Evolutionary conservation across 2,888 invertebrate genomes (phyloP).

Genomic region (Terebella lapidaria): DNA sequence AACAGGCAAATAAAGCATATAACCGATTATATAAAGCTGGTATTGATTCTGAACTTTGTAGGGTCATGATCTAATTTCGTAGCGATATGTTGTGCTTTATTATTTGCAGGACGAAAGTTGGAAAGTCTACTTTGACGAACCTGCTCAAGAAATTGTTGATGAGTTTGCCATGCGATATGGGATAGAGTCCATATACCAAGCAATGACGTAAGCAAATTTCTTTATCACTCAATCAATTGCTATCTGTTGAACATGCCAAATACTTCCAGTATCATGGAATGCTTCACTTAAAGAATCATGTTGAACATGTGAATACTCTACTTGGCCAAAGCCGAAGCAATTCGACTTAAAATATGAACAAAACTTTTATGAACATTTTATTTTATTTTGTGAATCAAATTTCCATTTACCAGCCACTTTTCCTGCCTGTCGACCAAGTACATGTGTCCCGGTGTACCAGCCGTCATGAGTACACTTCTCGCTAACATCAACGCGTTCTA

Average conservation of each 20-base stretch:
- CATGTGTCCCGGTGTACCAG: slow-evolving; percentile 95
- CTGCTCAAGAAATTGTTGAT: slow-evolving; percentile 96
- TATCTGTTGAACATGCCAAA: too few species aligned
- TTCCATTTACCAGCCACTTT: slow-evolving; percentile 73
- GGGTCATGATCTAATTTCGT: too few species aligned
- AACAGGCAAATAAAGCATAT: too few species aligned
- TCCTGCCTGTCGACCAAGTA: slow-evolving; percentile 99
- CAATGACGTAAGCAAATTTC: slow-evolving; percentile 78
- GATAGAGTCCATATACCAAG: slow-evolving; percentile 98
- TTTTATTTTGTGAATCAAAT: too few species aligned
- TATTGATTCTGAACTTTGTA: too few species aligned
- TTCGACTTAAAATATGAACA: too few species aligned
- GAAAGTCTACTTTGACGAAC: slow-evolving; percentile 98
- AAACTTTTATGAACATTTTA: too few species aligned
- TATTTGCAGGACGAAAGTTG: slow-evolving; percentile 81
- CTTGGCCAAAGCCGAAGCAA: neutral
- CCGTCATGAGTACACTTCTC: slow-evolving; percentile 95
- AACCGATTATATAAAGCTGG: too few species aligned
- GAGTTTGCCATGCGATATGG: slow-evolving; percentile 99
- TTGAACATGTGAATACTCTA: neutral
- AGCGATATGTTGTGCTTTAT: too few species aligned
- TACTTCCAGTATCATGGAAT: too few species aligned
- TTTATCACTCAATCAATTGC: too few species aligned
- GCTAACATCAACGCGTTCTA: slow-evolving; percentile 98
- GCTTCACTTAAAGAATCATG: neutral